Conservation (phyloP, 2,888 invertebrate genomes). For the Nemotelus nigrinus region DNA sequence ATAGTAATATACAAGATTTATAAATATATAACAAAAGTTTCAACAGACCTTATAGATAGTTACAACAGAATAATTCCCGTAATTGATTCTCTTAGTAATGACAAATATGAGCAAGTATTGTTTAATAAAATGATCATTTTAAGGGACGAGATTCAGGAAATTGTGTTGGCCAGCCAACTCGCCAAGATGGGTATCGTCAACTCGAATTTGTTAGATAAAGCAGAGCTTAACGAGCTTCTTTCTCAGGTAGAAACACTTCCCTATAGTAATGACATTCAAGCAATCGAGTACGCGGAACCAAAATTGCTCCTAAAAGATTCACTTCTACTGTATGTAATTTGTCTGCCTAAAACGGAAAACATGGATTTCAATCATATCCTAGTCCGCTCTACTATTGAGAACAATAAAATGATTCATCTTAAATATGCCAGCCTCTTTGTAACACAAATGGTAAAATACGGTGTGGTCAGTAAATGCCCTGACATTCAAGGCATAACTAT, state of each 20-base stretch:
- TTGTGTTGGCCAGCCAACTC: not conserved
- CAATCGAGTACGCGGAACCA: not conserved
- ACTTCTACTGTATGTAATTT: not conserved
- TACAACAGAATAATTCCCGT: not conserved
- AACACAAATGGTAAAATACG: no score
- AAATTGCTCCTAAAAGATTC: not conserved
- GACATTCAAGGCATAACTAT: no score
- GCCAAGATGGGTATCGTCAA: no score
- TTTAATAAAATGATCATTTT: conserved; percentile 11
- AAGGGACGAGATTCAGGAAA: not conserved
- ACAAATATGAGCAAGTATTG: not conserved
- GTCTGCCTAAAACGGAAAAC: conserved; percentile 1
- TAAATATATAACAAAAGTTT: not conserved
- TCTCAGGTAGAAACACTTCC: not conserved
- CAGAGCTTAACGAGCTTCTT: not conserved
- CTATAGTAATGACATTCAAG: not conserved
- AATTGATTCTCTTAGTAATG: not conserved
- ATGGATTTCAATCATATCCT: no score
- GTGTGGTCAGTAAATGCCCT: no score
- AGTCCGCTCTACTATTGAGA: no score
- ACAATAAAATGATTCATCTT: no score
- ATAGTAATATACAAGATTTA: conserved; percentile 3
- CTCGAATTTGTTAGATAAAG: no score
- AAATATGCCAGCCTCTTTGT: no score
- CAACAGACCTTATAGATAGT: not conserved